Evolutionary conservation across 2,797 vertebrate species (phyloP), one percentile per base, ranked within the genome.

Genomic region (Pagetopsis macropterus): DNA sequence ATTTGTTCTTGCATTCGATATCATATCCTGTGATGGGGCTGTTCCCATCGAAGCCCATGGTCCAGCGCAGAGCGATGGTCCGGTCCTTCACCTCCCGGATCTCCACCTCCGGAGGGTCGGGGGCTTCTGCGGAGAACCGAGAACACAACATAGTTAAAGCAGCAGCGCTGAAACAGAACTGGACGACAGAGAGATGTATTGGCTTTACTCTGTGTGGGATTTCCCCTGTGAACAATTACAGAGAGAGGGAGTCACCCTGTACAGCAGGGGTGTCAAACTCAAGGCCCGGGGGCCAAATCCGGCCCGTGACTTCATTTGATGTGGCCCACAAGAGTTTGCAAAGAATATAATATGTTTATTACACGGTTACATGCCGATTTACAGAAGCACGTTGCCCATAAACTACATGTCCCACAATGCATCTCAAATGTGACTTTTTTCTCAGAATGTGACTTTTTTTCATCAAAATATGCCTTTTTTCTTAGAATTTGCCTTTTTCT

Each of bases 41-140:
- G 93, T 99, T 99, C 58, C 98, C 98, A 0, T 99, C 98, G 3
- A 99, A 99, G n/a, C 98, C 98, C 97, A 99, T 99, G 41, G 98
- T 99, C 98, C 98, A 99, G 70, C 97, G 94, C 64, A 99, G 96
- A 15, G 98, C 97, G 57, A 99, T 99, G 43, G 96, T 99, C 23
- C 98, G 95, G 2, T 98, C 98, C 87, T 96, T 96, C 55, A 99
- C 98, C 23, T 99, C 97, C 63, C 97, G 94, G 83, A 99, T 99
- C 93, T 99, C 98, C 6, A 99, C 98, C 84, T 97, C 97, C 0
- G 98, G 98, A 63, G 98, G 98, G 79, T 99, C 98, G 0, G 98
- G 98, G n/a, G 98, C 96, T 74, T 99, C 98, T 99, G 92, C 0
- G 54, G 49, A 57, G 23, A 61, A 57, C 55, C 4, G 23, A 19